Base-by-base conservation (phyloP, 2,888 invertebrate species). In the Endotricha flammealis region DNA sequence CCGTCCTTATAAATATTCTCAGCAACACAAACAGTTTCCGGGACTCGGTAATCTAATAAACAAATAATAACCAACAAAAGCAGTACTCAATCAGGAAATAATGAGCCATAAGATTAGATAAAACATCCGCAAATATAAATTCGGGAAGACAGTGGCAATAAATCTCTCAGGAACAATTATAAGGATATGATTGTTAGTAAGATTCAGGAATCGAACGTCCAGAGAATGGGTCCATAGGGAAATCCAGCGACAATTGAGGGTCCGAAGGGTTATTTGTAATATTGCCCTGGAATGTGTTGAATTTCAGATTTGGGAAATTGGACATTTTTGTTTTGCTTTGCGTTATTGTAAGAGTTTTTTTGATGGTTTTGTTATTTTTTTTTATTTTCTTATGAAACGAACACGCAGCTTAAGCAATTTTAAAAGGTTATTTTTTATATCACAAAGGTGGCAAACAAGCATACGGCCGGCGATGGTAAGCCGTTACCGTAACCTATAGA, bases 101-200 rank as follows among this genome's bases (percentile, higher is more conserved):
- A 74, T 67, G 69, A 70, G 60, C 49, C 48, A 54, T 52, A 54
- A 81, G 82, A 81, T 82, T 73, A 81, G 81, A 81, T 81, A 81
- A 76, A 76, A 69, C 54, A 59, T 53, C 53, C 44, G 39, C 48
- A 50, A 58, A 60, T 70, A 63, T 62, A 64, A 72, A 78, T 58
- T 67, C 61, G 53, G 50, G 49, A 59, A 63, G 77, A 76, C 72
- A 69, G 55, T 54, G 51, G 52, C 67, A 67, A 78, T 82, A 81
- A 79, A 81, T 82, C 79, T 81, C 68, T 65, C 62, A 46, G 57
- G 69, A 61, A 66, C 77, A 80, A 81, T 81, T 80, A 79, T 67
- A 65, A 61, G 60, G 62, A 62, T 75, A 78, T 80, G 78, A 80
- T 79, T 69, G 70, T 50, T 53, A 53, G 48, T 48, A 41, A 51